These are phyloP conservation scores for Chamaea fasciata DNA, from an alignment of 2,113 vertebrate genomes.

Conservation along the genomic window DNA sequence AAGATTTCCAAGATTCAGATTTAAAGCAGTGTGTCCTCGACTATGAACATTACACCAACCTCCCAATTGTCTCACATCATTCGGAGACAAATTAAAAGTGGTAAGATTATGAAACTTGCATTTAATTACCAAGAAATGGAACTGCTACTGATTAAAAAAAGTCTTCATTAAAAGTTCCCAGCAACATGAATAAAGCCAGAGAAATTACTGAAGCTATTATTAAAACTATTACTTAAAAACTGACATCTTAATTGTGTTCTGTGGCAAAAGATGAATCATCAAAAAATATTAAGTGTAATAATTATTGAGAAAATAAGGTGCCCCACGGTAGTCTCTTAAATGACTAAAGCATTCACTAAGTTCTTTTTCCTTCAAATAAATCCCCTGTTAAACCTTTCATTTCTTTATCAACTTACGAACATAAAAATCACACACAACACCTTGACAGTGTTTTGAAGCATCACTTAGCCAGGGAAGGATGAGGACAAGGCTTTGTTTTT, in stretches of 20 bases:
- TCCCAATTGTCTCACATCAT: slow-evolving; percentile 22
- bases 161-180: slow-evolving; percentile 39
- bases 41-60: slow-evolving; percentile 21
- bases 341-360: slow-evolving; percentile 12
- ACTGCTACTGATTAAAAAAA: slow-evolving; percentile 49
- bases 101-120: slow-evolving; percentile 53
- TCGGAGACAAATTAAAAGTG: slow-evolving; percentile 47
- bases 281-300: slow-evolving; percentile 27
- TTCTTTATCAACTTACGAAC: neutral
- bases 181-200: neutral
- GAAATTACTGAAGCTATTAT: slow-evolving; percentile 55
- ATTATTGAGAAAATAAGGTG: slow-evolving; percentile 54
- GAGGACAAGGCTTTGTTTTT: neutral
- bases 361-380: neutral
- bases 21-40: slow-evolving; percentile 40
- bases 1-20: slow-evolving; percentile 51
- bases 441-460: neutral
- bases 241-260: slow-evolving; percentile 63
- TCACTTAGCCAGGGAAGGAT: neutral
- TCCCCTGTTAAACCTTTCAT: neutral
- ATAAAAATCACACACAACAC: neutral
- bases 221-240: slow-evolving; percentile 54
- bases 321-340: slow-evolving; percentile 17
- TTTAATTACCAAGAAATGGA: slow-evolving; percentile 64
- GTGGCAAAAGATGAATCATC: slow-evolving; percentile 46